A percentile compares a stretch with the other conserved stretches of the same genome.
Evolutionary conservation across 1,140 invertebrate species (phyloP).

Genomic region (Temnothorax nylanderi): DNA sequence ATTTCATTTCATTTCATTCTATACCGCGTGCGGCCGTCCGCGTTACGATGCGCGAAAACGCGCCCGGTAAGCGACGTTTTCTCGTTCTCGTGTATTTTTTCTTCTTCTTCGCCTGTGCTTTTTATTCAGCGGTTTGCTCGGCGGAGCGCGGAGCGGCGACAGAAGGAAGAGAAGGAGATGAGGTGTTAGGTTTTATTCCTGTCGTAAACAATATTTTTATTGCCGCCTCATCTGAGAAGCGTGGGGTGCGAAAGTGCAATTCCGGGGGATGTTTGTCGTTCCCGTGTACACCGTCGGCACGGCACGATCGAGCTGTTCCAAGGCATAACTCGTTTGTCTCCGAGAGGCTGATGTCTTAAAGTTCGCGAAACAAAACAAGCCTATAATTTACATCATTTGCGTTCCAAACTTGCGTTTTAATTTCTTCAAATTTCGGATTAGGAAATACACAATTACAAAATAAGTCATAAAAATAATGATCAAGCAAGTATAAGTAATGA

Average conservation of each 20-base stretch:
- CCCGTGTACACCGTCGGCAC: not conserved
- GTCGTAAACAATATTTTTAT: slow-evolving; percentile 75
- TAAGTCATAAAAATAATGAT: not conserved
- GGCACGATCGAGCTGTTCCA: not conserved
- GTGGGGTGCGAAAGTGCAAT: slow-evolving; percentile 34
- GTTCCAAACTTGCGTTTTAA: not conserved
- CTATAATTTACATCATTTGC: not conserved
- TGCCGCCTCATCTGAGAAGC: slow-evolving; percentile 55
- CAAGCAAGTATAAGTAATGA: not conserved
- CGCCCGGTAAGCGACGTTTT: slow-evolving; percentile 46
- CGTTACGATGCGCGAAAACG: slow-evolving; percentile 54
- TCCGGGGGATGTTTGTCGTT: slow-evolving; percentile 46
- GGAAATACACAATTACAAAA: not conserved
- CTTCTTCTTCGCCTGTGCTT: slow-evolving; percentile 7
- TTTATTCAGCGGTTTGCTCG: slow-evolving; percentile 45
- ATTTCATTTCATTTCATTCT: slow-evolving; percentile 43
- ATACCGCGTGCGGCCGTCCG: slow-evolving; percentile 1
- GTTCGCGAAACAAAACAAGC: not conserved
- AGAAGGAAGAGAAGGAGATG: not conserved
- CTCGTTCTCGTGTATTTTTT: slow-evolving; percentile 35
- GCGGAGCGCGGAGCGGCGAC: not conserved
- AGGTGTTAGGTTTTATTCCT: slow-evolving; percentile 62
- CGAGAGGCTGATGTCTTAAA: not conserved
- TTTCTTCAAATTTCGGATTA: not conserved
- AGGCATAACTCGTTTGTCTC: not conserved